Evolutionary conservation across 2,888 invertebrate species (phyloP), one percentile per base, ranked within the genome.

Genomic region (Plutella xylostella): DNA sequence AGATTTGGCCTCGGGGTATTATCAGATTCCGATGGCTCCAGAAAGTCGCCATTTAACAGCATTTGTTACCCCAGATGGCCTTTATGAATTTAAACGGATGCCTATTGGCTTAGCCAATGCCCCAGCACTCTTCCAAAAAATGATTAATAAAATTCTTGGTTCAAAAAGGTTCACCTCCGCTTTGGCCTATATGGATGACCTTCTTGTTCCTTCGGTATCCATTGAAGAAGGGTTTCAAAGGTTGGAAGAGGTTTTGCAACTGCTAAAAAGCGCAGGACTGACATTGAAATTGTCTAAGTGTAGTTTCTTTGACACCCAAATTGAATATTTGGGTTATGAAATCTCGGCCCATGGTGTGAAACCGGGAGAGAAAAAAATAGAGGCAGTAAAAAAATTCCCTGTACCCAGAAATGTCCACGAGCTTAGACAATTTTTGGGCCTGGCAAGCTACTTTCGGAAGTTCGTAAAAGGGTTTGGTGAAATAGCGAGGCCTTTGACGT

Each of bases 391-490:
- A 30, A n/a, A 30, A 3, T 41, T 41, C 14, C 28, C 28, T 7
- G 30, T 12, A 7, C 42, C 42, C n/a, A 6, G 12, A 21, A 33
- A 20, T 21, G 42, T 42, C 1, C 42, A 47, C 19, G 43, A 39
- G 17, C 17, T 44, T 3, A 20, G 43, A 7, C 14, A 30, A 31
- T 47, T 43, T 39, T 20, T 47, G 18, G 47, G 47, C 5, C 39
- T 47, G 15, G 22, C 43, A 4, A 31, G 34, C 15, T 47, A 47
- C 22, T 47, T 43, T 43, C 12, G 47, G 7, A 47, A 44, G 20
- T 47, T 47, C 21, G 33, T 47, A 19, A 17, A 43, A 22, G 43
- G 42, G 17, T 47, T 38, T 47, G 22, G 20, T 11, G 17, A 7
- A 4, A 39, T 47, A 18, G 43, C 43, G 5, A 15, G 17, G 5